A percentile compares a stretch with the other conserved stretches of the same genome.
Evolutionary conservation across 2,888 invertebrate genomes (phyloP).

Genomic region (Caenorhabditis becei): DNA sequence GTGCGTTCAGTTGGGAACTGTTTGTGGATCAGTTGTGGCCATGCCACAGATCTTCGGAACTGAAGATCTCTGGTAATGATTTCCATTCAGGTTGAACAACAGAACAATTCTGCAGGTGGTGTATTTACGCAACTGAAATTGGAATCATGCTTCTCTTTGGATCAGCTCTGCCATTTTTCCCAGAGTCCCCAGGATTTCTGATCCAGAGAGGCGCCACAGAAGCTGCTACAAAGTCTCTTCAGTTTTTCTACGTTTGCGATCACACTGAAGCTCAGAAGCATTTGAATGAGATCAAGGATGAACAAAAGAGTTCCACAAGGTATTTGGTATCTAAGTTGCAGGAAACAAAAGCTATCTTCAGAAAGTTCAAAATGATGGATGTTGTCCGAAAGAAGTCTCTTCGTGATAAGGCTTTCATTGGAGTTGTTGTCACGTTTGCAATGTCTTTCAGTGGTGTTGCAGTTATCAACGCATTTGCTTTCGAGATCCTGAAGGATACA

Average conservation of each 20-base stretch:
- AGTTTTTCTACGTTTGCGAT: slow-evolving; percentile 68
- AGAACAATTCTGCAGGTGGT: slow-evolving; percentile 52
- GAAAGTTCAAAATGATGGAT: slow-evolving; percentile 67
- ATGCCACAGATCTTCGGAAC: slow-evolving; percentile 77
- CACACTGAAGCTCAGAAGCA: slow-evolving; percentile 46
- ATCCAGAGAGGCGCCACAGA: slow-evolving; percentile 58
- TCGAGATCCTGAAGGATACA: slow-evolving; percentile 73
- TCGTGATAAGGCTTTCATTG: slow-evolving; percentile 64
- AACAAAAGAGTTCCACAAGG: slow-evolving; percentile 57
- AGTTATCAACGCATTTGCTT: slow-evolving; percentile 78
- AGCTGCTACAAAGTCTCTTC: slow-evolving; percentile 66
- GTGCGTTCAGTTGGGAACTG: slow-evolving; percentile 74
- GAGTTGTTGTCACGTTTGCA: slow-evolving; percentile 71
- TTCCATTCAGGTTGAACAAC: too few relatives aligned
- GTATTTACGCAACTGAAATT: slow-evolving; percentile 73
- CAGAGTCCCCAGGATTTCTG: slow-evolving; percentile 73
- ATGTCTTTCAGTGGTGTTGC: slow-evolving; percentile 78
- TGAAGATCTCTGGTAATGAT: slow-evolving; percentile 64
- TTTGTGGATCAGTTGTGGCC: slow-evolving; percentile 74
- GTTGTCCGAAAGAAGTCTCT: slow-evolving; percentile 60
- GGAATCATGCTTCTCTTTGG: slow-evolving; percentile 66
- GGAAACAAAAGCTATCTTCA: neutral
- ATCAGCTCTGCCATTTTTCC: slow-evolving; percentile 64
- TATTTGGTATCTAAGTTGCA: neutral
- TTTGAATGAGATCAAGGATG: slow-evolving; percentile 63